Evolutionary conservation across 2,888 invertebrate genomes (phyloP), one percentile per base, ranked within the genome.

Genomic region (Drosophila crucigera): DNA sequence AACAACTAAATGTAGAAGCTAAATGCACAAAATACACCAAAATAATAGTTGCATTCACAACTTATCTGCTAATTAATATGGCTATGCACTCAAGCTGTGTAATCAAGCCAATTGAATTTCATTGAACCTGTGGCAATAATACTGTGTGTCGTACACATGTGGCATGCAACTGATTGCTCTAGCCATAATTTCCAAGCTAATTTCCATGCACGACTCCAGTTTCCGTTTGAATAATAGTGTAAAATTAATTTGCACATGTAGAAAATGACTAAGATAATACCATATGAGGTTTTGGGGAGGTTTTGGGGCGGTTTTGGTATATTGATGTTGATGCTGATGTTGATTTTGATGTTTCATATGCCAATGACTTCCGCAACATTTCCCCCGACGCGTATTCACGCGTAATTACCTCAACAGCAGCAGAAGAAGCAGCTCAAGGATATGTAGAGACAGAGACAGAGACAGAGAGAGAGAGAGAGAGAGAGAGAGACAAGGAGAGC

Each of bases 391-490:
- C 66, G 37, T 61, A 84, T 82, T 76, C 71, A 82, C 79, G 82
- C 84, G 73, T 82, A 82, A 82, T 82, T 82, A 84, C 82, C 82
- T 84, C 68, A 58, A 65, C 31, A 49, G 62, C 41, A 49, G 49
- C 68, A 47, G 52, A 19, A 52, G 33, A 25, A 31, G 22, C 22
- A 9, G 16, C 47, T 4, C 9, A 19, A 37, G 14, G 53, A 30
- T 9, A 35, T 14, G n/a, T 25, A 16, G 14, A 31, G n/a, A 37
- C 22, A 19, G 16, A 19, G 22, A 16, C 47, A 41, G 50, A 41
- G 11, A 25, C 3, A 25, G 14, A 25, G 3, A 31, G 31, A 22
- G 22, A 33, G 9, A 25, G 22, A 11, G 14, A 41, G 19, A 31
- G 11, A 43, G 33, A 11, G n/a, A 25, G 7, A n/a, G n/a, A 31